Base-by-base conservation (phyloP, 2,113 vertebrate species). In the Eonycteris spelaea region DNA sequence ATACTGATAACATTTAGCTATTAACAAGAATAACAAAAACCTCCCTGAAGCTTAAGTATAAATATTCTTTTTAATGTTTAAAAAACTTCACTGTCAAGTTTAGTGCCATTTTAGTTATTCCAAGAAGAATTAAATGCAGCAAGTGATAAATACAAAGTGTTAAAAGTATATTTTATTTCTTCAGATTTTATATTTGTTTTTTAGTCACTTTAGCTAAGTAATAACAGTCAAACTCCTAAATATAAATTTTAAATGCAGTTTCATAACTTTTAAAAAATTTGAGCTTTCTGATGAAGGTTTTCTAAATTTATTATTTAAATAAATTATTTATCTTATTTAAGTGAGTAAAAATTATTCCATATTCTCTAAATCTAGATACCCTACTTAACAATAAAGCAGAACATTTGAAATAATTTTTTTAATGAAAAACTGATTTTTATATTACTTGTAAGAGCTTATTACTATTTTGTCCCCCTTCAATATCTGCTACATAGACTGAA, bases 101-200 rank as follows among this genome's bases (percentile, higher is more conserved):
- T 80, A 75, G 40, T 94, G 40, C 35, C 55, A 14, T 85, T 95
- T 84, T 92, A 53, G 35, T 77, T 91, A 82, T 55, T 57, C 48
- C 30, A 95, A 28, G 45, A 45, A 67, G 35, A 74, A 14, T 68
- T 85, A 95, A 97, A 78, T 95, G 55, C 3, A 78, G 28, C 80
- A 93, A 51, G 43, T 83, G 92, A 65, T 78, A 83, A 94, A 90
- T 75, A 70, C 33, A 77, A 87, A 90, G 1, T 61, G 21, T 26
- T 55, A 57, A 65, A 92, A 68, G n/a, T 77, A 61, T 92, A 63
- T 82, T 96, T 91, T 93, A 86, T 65, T 77, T 68, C 74, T 87
- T 77, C 48, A 86, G 18, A 75, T 90, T 85, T 96, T 92, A 7
- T 90, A 63, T 73, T 87, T 86, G 12, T 63, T 82, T 82, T 90